Evolutionary conservation across 2,797 vertebrate species (phyloP), one percentile per base, ranked within the genome.

Genomic region (Megaceryle alcyon): DNA sequence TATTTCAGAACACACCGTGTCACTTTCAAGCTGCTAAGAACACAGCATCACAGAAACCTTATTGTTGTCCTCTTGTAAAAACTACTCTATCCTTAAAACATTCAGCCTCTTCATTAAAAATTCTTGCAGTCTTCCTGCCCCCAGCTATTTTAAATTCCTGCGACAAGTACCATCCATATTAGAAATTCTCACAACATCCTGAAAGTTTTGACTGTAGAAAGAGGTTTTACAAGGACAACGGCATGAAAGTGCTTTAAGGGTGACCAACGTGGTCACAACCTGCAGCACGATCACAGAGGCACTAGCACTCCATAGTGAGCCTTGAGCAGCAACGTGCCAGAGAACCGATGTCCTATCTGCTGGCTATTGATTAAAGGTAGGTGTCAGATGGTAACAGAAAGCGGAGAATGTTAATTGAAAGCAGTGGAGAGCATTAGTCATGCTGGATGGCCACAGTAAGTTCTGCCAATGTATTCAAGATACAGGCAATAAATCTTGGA

Each of bases 371-470:
- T 44, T 28, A 86, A 37, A 23, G 22, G 43, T 12, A 33, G 54
- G 61, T 35, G 59, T 76, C 51, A 43, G 78, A 28, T 25, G 35
- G 65, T 37, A 26, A 79, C 17, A 65, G 22, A 85, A 56, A 88
- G 80, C 70, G 76, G 46, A 25, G n/a, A 56, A 61, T 26, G 71
- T 94, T 95, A 96, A 88, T 82, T 63, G 15, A 85, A 64, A 87
- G 54, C 88, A 85, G 10, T 7, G 28, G 48, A 79, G 53, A 92
- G 66, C 73, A 35, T 77, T 94, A 96, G 80, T 90, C 84, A 92
- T 86, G 70, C 72, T 43, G 86, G 51, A 59, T 22, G 10, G 49
- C 59, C 31, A 91, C 83, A 49, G 33, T 37, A 88, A 69, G 5
- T 73, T 63, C 43, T 88, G 57, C 35, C 71, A 94, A 92, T 77